These are phyloP conservation scores for Poeciliopsis prolifica DNA, from an alignment of 2,113 vertebrate genomes.

Conservation along the genomic window DNA sequence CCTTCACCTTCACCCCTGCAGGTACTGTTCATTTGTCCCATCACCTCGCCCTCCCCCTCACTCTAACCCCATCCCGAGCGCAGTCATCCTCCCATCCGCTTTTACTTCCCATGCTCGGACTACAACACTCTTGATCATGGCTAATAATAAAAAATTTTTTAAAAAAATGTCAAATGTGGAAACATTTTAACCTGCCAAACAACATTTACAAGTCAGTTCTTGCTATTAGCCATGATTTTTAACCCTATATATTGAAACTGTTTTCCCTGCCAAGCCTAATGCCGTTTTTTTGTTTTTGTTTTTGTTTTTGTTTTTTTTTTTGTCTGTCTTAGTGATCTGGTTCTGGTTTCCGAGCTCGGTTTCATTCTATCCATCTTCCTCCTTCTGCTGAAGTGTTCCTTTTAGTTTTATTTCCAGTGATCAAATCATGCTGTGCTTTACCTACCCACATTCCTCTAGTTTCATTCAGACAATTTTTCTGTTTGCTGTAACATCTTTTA, in stretches of 20 bases:
- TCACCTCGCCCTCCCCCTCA: slow-evolving; percentile 67
- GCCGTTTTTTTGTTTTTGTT: slow-evolving; percentile 16
- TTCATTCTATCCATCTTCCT: slow-evolving; percentile 36
- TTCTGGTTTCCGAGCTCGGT: slow-evolving; percentile 35
- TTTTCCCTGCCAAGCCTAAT: slow-evolving; percentile 15
- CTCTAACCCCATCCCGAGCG: slow-evolving; percentile 47
- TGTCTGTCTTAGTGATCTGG: slow-evolving; percentile 26
- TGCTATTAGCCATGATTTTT: slow-evolving; percentile 47
- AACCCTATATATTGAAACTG: slow-evolving; percentile 27
- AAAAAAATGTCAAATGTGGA: slow-evolving; percentile 30
- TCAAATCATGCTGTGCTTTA: slow-evolving; percentile 9
- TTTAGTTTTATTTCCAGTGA: slow-evolving; percentile 16
- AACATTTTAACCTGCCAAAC: neutral
- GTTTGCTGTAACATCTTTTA: neutral
- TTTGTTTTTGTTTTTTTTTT: slow-evolving; percentile 24
- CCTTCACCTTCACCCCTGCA: slow-evolving; percentile 92
- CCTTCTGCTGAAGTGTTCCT: slow-evolving; percentile 8
- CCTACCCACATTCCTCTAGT: slow-evolving; percentile 24
- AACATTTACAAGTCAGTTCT: slow-evolving; percentile 12
- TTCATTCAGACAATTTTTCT: slow-evolving; percentile 22
- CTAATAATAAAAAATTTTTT: too few species aligned
- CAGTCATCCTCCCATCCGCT: slow-evolving; percentile 39
- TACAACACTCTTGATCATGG: slow-evolving; percentile 44
- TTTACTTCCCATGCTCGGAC: slow-evolving; percentile 28
- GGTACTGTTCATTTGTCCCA: slow-evolving; percentile 89